These are phyloP conservation scores for Intellagama lesueurii DNA, from an alignment of 2,797 vertebrate genomes.

Conservation along the genomic window DNA sequence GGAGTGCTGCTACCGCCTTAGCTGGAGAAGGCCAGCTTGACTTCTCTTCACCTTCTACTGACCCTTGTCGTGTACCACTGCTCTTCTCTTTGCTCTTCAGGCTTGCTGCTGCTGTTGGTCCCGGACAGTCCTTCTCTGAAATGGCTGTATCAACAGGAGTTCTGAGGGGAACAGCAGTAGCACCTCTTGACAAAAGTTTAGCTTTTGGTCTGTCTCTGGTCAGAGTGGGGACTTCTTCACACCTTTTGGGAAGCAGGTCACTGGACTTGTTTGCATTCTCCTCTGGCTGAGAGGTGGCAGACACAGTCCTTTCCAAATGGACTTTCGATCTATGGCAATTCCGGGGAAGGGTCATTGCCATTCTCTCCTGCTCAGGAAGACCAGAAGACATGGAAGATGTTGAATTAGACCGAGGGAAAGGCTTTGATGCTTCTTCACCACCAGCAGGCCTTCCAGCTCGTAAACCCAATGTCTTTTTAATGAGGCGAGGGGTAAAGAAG, in stretches of 20 bases:
- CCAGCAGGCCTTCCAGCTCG: conserved; percentile 90
- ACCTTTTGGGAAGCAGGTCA: conserved; percentile 84
- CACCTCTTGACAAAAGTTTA: conserved; percentile 90
- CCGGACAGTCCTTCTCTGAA: conserved; percentile 75
- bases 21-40: conserved; percentile 89
- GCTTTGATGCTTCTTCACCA: conserved; percentile 86
- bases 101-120: conserved; percentile 59
- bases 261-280: conserved; percentile 80
- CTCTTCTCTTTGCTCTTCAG: conserved; percentile 84
- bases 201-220: conserved; percentile 95
- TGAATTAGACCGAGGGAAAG: conserved; percentile 97
- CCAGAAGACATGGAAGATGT: conserved; percentile 98
- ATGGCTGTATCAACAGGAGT: conserved; percentile 53
- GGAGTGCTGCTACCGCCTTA: conserved; percentile 81
- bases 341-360: conserved; percentile 87
- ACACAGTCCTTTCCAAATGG: conserved; percentile 89
- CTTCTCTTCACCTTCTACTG: conserved; percentile 80
- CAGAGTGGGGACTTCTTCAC: conserved; percentile 89
- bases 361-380: conserved; percentile 93
- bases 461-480: conserved; percentile 97
- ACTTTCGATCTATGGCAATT: conserved; percentile 92
- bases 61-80: conserved; percentile 73
- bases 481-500: conserved; percentile 97
- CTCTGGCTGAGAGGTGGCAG: conserved; percentile 83
- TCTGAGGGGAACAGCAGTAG: conserved; percentile 74